A percentile compares a stretch with the other conserved stretches of the same genome.
phyloP scores from a whole-genome alignment of 1,140 invertebrate species.

The Drosophila tropicalis region DNA sequence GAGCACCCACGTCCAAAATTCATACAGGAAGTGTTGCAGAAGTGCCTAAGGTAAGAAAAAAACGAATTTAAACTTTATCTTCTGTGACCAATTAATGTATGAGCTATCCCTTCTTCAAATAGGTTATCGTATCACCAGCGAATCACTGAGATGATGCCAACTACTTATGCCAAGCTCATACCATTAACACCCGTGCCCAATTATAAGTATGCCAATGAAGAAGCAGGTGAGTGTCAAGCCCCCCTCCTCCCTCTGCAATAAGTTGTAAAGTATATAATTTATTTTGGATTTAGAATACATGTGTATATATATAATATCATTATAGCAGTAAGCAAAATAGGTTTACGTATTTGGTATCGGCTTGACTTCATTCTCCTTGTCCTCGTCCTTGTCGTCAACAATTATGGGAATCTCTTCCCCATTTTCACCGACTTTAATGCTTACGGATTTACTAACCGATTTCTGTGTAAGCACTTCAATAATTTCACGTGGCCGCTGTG shows the following conservation, averaged over 20 bases:
- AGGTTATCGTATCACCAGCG: constrained; percentile 98
- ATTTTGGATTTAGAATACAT: constrained; percentile 17
- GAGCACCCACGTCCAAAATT: constrained; percentile 98
- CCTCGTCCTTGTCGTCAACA: constrained; percentile 54
- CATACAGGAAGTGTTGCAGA: constrained; percentile 95
- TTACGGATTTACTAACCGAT: constrained; percentile 78
- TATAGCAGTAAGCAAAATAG: not conserved
- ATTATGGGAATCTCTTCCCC: constrained; percentile 78
- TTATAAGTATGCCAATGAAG: constrained; percentile 92
- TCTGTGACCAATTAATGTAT: not conserved
- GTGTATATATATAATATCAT: constrained; percentile 4
- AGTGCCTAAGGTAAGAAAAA: constrained; percentile 90
- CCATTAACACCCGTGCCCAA: constrained; percentile 91
- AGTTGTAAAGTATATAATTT: not conserved
- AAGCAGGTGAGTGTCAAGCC: constrained; percentile 87
- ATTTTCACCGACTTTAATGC: constrained; percentile 76
- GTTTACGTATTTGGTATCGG: constrained; percentile 32
- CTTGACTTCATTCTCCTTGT: constrained; percentile 75
- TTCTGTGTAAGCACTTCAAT: constrained; percentile 78
- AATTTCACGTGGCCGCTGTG: constrained; percentile 37
- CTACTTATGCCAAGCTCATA: constrained; percentile 92
- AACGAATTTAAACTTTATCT: not conserved
- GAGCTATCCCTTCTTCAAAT: constrained; percentile 41
- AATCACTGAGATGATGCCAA: constrained; percentile 95
- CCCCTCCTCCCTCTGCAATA: not conserved